These are phyloP conservation scores for Ptycholaimellus sp. DNA, from an alignment of 2,888 invertebrate species.

Conservation along the genomic window DNA sequence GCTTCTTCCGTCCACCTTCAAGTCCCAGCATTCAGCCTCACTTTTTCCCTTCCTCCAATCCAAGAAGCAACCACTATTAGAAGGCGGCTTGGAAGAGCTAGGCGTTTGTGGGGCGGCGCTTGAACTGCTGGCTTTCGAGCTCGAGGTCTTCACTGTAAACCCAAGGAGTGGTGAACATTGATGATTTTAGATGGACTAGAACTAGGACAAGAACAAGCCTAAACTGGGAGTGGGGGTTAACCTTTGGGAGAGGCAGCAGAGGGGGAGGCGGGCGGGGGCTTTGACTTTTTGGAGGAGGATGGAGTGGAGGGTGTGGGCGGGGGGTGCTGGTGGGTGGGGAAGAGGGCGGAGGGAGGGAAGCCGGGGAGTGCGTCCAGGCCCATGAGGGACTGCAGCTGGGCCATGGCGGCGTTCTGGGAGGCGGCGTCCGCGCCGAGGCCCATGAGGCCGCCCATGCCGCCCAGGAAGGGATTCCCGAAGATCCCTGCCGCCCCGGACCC, in stretches of 20 bases:
- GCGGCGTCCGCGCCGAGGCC: not conserved
- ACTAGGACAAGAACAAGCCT: too few relatives aligned
- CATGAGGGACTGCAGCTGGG: slow-evolving; percentile 7
- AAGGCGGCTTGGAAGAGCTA: too few relatives aligned
- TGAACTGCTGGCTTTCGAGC: not conserved
- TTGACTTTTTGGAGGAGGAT: not conserved
- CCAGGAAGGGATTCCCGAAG: slow-evolving; percentile 1
- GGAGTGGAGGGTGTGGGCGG: not conserved
- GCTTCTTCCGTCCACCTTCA: slow-evolving; percentile 1
- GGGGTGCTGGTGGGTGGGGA: not conserved
- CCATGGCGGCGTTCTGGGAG: slow-evolving; percentile 2
- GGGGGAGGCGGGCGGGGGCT: not conserved
- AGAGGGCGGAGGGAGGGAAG: not conserved
- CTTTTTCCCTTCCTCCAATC: too few relatives aligned
- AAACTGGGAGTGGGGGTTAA: too few relatives aligned
- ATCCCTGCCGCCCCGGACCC: not conserved
- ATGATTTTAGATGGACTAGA: too few relatives aligned
- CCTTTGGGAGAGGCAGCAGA: too few relatives aligned
- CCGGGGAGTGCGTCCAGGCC: slow-evolving; percentile 2
- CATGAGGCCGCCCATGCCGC: not conserved
- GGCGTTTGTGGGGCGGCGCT: too few relatives aligned
- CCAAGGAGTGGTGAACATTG: too few relatives aligned
- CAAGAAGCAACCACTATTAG: too few relatives aligned
- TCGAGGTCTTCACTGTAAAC: too few relatives aligned
- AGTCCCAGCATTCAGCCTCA: not conserved